Conservation (phyloP, 64 coral and sea anemone species). For the Dendrophyllia cribrosa region DNA sequence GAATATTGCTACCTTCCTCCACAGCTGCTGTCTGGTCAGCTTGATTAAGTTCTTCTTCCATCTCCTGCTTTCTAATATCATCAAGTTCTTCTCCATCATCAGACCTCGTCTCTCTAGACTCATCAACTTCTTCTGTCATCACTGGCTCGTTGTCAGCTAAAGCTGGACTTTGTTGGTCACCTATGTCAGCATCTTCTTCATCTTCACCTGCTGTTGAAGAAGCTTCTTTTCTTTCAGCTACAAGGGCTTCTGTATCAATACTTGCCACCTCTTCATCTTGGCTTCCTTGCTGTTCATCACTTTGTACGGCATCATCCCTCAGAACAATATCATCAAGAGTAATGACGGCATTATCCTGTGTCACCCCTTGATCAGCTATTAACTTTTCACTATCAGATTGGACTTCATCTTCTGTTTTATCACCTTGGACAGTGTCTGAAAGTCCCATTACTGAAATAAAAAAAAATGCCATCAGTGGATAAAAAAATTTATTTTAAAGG, state of each 20-base stretch:
- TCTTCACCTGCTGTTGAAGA: not conserved
- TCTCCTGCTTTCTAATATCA: not conserved
- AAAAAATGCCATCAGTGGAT: not conserved
- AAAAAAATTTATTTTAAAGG: not conserved
- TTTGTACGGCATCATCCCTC: constrained; percentile 6
- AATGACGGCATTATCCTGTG: not conserved
- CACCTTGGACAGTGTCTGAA: not conserved
- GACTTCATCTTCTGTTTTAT: not conserved
- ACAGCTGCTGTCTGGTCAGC: not conserved
- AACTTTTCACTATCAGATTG: not conserved
- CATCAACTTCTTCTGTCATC: not conserved
- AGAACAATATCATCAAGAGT: constrained; percentile 14
- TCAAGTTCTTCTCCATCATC: constrained; percentile 41
- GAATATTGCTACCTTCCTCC: not conserved
- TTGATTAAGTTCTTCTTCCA: not conserved
- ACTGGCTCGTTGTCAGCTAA: not conserved
- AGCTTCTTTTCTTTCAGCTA: not conserved
- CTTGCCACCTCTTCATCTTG: not conserved
- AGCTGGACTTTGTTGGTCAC: not conserved
- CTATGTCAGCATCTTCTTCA: not conserved
- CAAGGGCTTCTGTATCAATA: not conserved
- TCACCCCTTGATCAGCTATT: not conserved
- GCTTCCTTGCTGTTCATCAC: not conserved
- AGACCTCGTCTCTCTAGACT: not conserved
- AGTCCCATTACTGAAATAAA: not conserved